Base-by-base conservation (phyloP, 2,888 invertebrate species). In the Halocaridina rubra region DNA sequence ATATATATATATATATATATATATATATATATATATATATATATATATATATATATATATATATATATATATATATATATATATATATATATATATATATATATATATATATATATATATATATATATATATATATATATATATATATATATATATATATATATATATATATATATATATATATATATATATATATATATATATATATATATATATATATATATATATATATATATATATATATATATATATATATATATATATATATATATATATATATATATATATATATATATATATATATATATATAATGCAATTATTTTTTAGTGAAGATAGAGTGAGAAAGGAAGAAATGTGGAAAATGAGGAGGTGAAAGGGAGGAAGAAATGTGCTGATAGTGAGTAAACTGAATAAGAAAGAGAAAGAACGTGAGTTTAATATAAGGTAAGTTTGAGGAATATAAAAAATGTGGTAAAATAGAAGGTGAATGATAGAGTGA, bases 271-370 rank as follows among this genome's bases (percentile, higher is more conserved):
- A 71, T 71, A 71, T 71, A 71, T 32, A 29, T 71, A 29, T 71
- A 71, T 71, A 71, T 71, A 71, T 71, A 71, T 32, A 71, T 69
- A 69, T 69, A 69, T 69, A 69, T 69, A 69, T 69, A 69, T 69
- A 69, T 69, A 69, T 69, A 69, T 69, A 69, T 69, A n/a, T n/a
- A n/a, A n/a, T n/a, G n/a, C n/a, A n/a, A n/a, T n/a, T n/a, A n/a
- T n/a, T n/a, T n/a, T n/a, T 29, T 69, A 69, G 22, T 29, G 22
- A 72, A 29, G 69, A 69, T 24, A 29, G 69, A 29, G 30, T 29
- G 69, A 69, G 69, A 69, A 22, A 69, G 69, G 22, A 30, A 29
- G 30, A 24, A 27, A 29, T 10, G 29, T 10, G 29, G 29, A 69
- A n/a, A 29, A 27, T 4, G n/a, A 69, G 8, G 29, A n/a, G 29